These are phyloP conservation scores for Tapirus terrestris DNA, from an alignment of 2,113 vertebrate genomes.

Conservation along the genomic window DNA sequence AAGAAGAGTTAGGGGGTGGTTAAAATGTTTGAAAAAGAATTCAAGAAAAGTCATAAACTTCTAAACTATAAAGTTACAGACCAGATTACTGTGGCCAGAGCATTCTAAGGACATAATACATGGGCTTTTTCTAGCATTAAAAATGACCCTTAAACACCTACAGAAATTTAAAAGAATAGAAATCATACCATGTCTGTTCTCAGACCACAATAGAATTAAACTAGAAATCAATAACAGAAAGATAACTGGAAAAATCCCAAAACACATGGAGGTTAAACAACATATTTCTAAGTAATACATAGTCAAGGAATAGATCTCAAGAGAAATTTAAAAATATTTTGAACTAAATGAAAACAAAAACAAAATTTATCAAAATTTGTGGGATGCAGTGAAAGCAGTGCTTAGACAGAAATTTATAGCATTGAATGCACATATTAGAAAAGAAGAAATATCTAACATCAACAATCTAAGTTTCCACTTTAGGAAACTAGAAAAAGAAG, in stretches of 20 bases:
- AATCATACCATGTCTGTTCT: neutral
- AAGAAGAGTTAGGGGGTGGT: neutral
- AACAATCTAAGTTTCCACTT: neutral
- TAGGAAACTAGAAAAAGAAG: neutral
- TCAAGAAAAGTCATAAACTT: neutral
- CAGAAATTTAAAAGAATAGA: neutral
- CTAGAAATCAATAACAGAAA: neutral
- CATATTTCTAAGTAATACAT: neutral
- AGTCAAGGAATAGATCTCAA: neutral
- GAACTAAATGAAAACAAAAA: neutral
- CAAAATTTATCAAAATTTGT: neutral
- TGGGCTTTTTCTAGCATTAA: neutral
- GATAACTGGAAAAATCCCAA: neutral
- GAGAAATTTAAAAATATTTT: neutral
- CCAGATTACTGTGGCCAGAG: neutral
- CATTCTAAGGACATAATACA: neutral
- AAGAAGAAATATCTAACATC: neutral
- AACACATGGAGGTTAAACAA: neutral
- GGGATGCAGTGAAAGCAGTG: neutral
- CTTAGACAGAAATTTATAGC: neutral
- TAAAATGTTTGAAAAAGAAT: neutral
- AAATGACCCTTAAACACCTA: neutral
- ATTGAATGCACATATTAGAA: neutral
- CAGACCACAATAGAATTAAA: neutral
- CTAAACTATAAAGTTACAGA: neutral